phyloP scores from a whole-genome alignment of 2,888 invertebrate genomes.

The Ferdinandea cuprea region DNA sequence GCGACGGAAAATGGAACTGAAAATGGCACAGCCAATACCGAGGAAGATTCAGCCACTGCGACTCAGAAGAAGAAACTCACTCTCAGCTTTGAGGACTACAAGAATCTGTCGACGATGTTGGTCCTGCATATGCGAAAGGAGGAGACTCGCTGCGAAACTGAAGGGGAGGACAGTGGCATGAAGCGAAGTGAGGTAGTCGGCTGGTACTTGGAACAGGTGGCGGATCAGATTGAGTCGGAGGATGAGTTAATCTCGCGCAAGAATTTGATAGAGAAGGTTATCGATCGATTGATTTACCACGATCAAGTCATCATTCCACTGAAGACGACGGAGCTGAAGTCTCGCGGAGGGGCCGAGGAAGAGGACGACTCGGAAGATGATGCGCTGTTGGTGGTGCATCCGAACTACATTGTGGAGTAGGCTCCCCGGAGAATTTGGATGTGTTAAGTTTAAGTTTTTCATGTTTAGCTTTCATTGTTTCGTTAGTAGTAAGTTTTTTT shows the following conservation, averaged over 20 bases:
- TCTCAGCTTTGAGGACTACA: constrained; percentile 96
- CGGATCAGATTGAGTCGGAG: constrained; percentile 94
- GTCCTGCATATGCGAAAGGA: constrained; percentile 94
- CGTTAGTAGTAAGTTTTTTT: constrained; percentile 31
- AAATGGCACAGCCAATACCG: constrained; percentile 78
- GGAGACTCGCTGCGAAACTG: constrained; percentile 88
- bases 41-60: constrained; percentile 67
- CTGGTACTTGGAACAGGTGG: constrained; percentile 96
- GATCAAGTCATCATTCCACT: constrained; percentile 83
- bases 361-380: constrained; percentile 85
- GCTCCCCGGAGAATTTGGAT: constrained; percentile 39
- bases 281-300: constrained; percentile 94
- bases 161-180: constrained; percentile 87
- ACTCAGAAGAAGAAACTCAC: constrained; percentile 89
- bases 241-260: constrained; percentile 95
- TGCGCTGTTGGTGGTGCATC: constrained; percentile 96
- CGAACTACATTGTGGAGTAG: constrained; percentile 94
- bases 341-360: constrained; percentile 72
- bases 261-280: constrained; percentile 95
- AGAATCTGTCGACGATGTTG: constrained; percentile 94
- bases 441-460: constrained; percentile 17
- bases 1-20: constrained; percentile 45
- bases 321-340: constrained; percentile 79
- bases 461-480: constrained; percentile 30
- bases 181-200: constrained; percentile 92